Percentiles rank a stretch among this genome's conserved stretches.
Evolutionary conservation across 2,113 vertebrate species (phyloP).

Genomic region (Thymallus thymallus): DNA sequence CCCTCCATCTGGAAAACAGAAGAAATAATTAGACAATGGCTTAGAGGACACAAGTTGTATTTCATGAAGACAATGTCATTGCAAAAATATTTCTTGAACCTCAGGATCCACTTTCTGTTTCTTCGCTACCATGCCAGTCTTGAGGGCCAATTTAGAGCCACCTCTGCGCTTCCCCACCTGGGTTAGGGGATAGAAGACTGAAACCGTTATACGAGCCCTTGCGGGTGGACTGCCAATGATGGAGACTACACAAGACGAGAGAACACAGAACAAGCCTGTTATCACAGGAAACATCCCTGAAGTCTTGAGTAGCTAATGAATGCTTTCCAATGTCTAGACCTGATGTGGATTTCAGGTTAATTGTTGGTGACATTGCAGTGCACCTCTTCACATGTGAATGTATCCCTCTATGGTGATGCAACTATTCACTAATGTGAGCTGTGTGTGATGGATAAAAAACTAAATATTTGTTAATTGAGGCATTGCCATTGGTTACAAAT

Average conservation of each 20-base stretch:
- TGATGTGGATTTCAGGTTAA: background rate
- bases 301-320: background rate
- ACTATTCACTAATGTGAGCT: background rate
- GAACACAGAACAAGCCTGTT: conserved; percentile 70
- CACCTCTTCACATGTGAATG: background rate
- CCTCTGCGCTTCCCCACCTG: conserved; percentile 97
- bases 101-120: conserved; percentile 90
- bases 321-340: conserved; percentile 18
- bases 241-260: conserved; percentile 77
- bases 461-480: background rate
- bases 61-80: background rate
- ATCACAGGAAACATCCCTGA: background rate
- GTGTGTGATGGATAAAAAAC: background rate
- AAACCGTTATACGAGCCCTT: conserved; percentile 88
- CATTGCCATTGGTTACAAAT: conserved; percentile 19
- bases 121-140: conserved; percentile 96
- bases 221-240: conserved; percentile 76
- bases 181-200: conserved; percentile 96
- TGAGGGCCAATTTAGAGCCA: conserved; percentile 90
- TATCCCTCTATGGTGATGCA: background rate
- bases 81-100: conserved; percentile 54
- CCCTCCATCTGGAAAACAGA: conserved; percentile 73
- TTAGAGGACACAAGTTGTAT: background rate
- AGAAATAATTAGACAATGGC: background rate
- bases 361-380: background rate